Evolutionary conservation across 2,113 vertebrate genomes (phyloP).

Genomic region (Melanotaenia duboulayi): DNA sequence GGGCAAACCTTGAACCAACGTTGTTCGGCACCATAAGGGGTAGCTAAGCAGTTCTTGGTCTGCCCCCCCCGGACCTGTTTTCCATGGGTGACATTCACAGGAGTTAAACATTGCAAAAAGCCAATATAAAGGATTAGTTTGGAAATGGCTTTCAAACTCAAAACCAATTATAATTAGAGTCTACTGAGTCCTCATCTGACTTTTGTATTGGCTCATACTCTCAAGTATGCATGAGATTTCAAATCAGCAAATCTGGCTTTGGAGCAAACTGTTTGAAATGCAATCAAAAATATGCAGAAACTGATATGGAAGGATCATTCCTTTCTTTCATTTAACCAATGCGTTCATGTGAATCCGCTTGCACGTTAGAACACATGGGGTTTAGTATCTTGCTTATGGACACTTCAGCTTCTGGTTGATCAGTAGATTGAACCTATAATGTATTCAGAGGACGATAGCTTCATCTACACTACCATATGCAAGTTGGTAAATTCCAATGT

Average conservation of each 20-base stretch:
- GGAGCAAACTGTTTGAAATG: constrained; percentile 28
- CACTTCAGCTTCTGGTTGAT: too few species aligned
- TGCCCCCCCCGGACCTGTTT: too few species aligned
- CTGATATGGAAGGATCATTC: constrained; percentile 20
- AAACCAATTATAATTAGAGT: constrained; percentile 54
- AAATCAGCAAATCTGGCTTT: constrained; percentile 29
- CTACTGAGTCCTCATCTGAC: constrained; percentile 28
- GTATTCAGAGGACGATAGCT: too few species aligned
- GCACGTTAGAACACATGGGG: neutral
- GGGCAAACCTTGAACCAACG: too few species aligned
- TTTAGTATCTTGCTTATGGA: too few species aligned
- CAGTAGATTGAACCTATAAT: too few species aligned
- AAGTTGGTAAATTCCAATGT: neutral
- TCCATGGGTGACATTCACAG: neutral
- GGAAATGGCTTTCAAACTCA: constrained; percentile 50
- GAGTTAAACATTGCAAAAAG: constrained; percentile 26
- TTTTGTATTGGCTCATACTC: constrained; percentile 29
- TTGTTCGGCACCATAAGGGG: too few species aligned
- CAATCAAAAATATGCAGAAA: constrained; percentile 16
- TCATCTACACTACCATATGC: neutral
- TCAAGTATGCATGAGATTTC: constrained; percentile 32
- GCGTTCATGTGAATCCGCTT: neutral
- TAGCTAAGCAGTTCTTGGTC: too few species aligned
- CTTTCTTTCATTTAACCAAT: neutral
- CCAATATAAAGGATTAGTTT: constrained; percentile 50